Evolutionary conservation across 2,888 invertebrate species (phyloP).

Genomic region (Andrena minutula): DNA sequence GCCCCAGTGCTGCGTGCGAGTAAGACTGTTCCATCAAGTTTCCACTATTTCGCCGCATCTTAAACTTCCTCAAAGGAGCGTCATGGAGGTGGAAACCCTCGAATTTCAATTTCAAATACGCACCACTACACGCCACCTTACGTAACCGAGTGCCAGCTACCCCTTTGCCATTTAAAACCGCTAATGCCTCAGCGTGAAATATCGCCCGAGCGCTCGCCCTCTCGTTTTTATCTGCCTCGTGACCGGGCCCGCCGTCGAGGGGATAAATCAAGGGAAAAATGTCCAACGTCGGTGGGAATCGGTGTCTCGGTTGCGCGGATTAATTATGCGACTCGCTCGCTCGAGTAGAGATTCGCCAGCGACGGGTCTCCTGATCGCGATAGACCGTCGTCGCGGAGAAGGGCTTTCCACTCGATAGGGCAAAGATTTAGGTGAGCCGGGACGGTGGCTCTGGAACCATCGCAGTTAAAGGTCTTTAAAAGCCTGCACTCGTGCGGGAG

Average conservation of each 20-base stretch:
- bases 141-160: not conserved
- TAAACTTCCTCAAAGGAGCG: not conserved
- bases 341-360: slow-evolving; percentile 17
- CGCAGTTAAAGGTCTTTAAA: slow-evolving; percentile 69
- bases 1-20: not conserved
- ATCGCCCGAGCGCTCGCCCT: not conserved
- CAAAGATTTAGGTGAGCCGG: slow-evolving; percentile 73
- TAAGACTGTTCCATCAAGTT: not conserved
- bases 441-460: slow-evolving; percentile 59
- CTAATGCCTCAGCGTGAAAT: not conserved
- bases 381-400: slow-evolving; percentile 18
- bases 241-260: too few species aligned
- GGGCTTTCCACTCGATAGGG: slow-evolving; percentile 69
- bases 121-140: not conserved
- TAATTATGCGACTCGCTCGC: slow-evolving; percentile 33
- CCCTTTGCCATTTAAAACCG: slow-evolving; percentile 1
- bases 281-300: slow-evolving; percentile 8
- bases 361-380: slow-evolving; percentile 25
- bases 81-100: not conserved
- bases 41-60: not conserved
- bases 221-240: not conserved
- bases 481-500: slow-evolving; percentile 63
- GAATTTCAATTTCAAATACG: slow-evolving; percentile 11
- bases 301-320: not conserved
- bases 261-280: slow-evolving; percentile 19